phyloP scores from a whole-genome alignment of 2,797 vertebrate species.

The Phataginus tetradactyla region DNA sequence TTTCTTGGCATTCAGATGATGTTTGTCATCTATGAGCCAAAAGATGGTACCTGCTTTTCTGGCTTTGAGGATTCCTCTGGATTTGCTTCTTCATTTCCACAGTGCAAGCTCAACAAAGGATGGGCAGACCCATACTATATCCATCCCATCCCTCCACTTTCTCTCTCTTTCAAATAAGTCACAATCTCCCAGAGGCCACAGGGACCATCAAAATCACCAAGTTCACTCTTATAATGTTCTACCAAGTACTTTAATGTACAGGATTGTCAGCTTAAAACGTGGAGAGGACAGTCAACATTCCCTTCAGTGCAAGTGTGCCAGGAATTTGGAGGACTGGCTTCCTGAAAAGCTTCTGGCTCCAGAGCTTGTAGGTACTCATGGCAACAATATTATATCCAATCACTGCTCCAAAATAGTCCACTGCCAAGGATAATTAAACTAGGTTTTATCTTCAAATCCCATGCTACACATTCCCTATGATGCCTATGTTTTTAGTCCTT shows the following conservation, averaged over 20 bases:
- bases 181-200: background rate
- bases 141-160: background rate
- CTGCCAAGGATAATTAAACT: conserved; percentile 33
- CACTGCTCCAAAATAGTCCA: conserved; percentile 16
- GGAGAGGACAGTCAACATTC: background rate
- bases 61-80: background rate
- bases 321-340: background rate
- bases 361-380: background rate
- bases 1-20: background rate
- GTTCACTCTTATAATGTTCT: background rate
- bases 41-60: background rate
- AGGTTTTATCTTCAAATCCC: conserved; percentile 1
- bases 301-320: background rate
- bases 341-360: background rate
- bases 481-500: background rate
- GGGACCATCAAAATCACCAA: background rate
- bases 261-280: conserved; percentile 16
- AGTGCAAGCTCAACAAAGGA: background rate
- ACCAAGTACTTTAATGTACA: conserved; percentile 62
- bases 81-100: background rate
- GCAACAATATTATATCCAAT: background rate
- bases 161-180: background rate
- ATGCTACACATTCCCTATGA: background rate
- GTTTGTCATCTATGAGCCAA: background rate
- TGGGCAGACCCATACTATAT: background rate